Conservation (phyloP, 2,888 invertebrate species). For the Xanthia togata region DNA sequence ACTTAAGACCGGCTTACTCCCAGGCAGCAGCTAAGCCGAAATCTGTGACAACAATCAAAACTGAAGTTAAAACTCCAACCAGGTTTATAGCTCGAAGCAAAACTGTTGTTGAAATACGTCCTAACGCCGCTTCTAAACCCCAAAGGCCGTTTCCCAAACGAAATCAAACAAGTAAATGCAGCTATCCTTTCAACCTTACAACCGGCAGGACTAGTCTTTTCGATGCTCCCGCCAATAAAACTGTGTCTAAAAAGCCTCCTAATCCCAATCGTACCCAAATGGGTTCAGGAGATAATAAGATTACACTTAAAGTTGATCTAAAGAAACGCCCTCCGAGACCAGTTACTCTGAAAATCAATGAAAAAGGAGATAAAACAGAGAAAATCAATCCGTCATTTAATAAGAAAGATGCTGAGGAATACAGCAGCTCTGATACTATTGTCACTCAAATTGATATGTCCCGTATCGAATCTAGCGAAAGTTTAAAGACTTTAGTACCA, state of each 20-base stretch:
- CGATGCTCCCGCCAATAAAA: constrained; percentile 78
- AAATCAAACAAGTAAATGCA: constrained; percentile 84
- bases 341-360: constrained; percentile 79
- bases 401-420: constrained; percentile 83
- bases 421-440: constrained; percentile 91
- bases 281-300: constrained; percentile 81
- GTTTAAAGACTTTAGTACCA: constrained; percentile 87
- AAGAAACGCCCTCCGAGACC: constrained; percentile 82
- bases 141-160: constrained; percentile 80
- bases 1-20: constrained; percentile 84
- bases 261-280: constrained; percentile 76
- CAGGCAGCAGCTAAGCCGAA: constrained; percentile 90
- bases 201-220: constrained; percentile 87
- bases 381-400: constrained; percentile 74
- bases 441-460: constrained; percentile 86
- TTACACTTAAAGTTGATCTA: constrained; percentile 74
- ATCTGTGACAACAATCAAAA: constrained; percentile 74
- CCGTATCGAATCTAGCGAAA: constrained; percentile 87
- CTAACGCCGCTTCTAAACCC: constrained; percentile 73
- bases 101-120: constrained; percentile 86
- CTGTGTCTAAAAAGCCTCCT: constrained; percentile 72
- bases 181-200: constrained; percentile 88
- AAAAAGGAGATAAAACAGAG: constrained; percentile 79
- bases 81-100: constrained; percentile 83
- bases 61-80: constrained; percentile 80